Percentiles rank a stretch among this genome's conserved stretches.
These are phyloP conservation scores for Toxostoma redivivum DNA, from an alignment of 2,113 vertebrate genomes.

Conservation along the genomic window DNA sequence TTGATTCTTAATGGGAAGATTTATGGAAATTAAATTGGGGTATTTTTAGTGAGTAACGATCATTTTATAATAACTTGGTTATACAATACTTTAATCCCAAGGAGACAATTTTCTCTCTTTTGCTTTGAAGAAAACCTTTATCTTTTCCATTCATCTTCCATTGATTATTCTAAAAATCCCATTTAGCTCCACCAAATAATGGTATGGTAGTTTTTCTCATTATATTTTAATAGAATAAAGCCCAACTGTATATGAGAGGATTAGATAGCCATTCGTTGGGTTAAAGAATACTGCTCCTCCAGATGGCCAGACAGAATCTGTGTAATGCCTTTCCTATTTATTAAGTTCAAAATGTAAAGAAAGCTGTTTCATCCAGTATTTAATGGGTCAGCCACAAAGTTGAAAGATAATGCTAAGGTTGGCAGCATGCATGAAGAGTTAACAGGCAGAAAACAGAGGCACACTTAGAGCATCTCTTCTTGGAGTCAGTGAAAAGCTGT, in stretches of 20 bases:
- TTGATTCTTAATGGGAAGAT: conserved; percentile 39
- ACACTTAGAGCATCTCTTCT: neutral
- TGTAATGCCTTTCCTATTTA: conserved; percentile 52
- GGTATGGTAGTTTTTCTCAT: conserved; percentile 55
- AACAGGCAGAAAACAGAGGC: conserved; percentile 16
- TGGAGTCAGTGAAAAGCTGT: neutral
- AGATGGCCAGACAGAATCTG: conserved; percentile 38
- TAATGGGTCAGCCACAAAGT: conserved; percentile 25
- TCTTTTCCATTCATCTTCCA: conserved; percentile 63
- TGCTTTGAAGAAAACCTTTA: conserved; percentile 52
- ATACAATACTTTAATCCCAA: conserved; percentile 30
- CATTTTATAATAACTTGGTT: conserved; percentile 30
- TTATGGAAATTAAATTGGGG: conserved; percentile 11
- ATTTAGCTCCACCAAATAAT: conserved; percentile 67
- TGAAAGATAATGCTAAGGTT: conserved; percentile 11
- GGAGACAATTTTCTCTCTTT: conserved; percentile 45
- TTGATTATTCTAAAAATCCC: conserved; percentile 64
- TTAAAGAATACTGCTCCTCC: conserved; percentile 45
- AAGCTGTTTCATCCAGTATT: conserved; percentile 40
- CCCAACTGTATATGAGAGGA: conserved; percentile 19
- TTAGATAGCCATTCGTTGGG: conserved; percentile 6
- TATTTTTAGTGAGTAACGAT: conserved; percentile 48
- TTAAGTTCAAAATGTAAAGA: conserved; percentile 54
- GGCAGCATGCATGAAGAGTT: conserved; percentile 17
- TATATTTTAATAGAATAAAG: conserved; percentile 70